These are phyloP conservation scores for Telmatochromis brichardi DNA, from an alignment of 2,113 vertebrate genomes.

Conservation along the genomic window DNA sequence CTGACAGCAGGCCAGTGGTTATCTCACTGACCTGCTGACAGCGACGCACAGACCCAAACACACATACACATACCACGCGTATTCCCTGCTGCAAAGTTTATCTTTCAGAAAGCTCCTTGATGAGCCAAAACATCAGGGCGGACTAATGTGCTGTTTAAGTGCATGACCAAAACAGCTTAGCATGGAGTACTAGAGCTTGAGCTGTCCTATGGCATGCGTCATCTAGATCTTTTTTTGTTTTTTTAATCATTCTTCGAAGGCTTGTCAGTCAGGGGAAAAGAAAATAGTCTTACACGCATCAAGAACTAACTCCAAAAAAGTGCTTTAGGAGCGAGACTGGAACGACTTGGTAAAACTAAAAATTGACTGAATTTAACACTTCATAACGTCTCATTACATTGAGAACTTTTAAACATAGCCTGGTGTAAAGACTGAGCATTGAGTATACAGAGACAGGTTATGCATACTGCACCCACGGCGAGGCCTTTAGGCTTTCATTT, in stretches of 20 bases:
- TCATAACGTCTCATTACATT: background rate
- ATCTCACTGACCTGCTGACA: constrained; percentile 41
- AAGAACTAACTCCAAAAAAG: background rate
- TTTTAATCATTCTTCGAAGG: background rate
- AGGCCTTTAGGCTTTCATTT: background rate
- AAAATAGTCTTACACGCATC: background rate
- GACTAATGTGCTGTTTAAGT: background rate
- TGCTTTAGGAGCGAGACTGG: background rate
- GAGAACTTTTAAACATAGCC: background rate
- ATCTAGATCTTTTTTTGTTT: background rate
- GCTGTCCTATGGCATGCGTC: background rate
- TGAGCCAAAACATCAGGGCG: background rate
- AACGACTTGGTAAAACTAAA: background rate
- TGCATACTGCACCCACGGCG: background rate
- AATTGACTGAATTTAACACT: background rate
- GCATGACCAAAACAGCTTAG: background rate
- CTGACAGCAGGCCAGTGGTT: constrained; percentile 27
- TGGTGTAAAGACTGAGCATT: background rate
- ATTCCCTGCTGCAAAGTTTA: background rate
- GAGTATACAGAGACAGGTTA: background rate
- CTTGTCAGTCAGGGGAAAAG: background rate
- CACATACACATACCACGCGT: background rate
- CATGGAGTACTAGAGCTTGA: background rate
- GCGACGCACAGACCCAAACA: background rate
- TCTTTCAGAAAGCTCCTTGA: background rate